phyloP scores from a whole-genome alignment of 1,140 invertebrate species.

The Drosophila neocordata region DNA sequence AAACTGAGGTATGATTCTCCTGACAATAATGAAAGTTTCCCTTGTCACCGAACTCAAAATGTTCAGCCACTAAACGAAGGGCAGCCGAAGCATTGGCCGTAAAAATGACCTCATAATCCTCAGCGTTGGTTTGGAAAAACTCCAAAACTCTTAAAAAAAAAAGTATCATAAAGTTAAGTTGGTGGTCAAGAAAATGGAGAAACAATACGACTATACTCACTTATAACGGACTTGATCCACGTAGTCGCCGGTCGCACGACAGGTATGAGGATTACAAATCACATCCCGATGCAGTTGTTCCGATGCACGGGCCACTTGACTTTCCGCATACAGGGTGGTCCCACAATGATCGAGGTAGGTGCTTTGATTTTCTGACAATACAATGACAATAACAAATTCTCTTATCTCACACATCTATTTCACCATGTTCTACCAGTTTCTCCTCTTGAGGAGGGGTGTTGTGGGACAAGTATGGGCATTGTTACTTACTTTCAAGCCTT shows the following conservation, averaged over 20 bases:
- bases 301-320: constrained; percentile 88
- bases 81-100: constrained; percentile 94
- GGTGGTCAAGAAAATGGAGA: neutral
- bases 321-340: constrained; percentile 91
- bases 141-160: constrained; percentile 88
- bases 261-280: constrained; percentile 95
- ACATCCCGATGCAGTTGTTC: constrained; percentile 88
- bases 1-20: constrained; percentile 97
- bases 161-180: neutral
- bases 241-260: constrained; percentile 89
- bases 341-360: constrained; percentile 96
- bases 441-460: neutral
- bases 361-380: constrained; percentile 84
- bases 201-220: constrained; percentile 83
- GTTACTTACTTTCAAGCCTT: constrained; percentile 83
- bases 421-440: constrained; percentile 25
- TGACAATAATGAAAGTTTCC: constrained; percentile 91
- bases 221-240: constrained; percentile 91
- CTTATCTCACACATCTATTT: constrained; percentile 51
- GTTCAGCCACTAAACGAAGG: constrained; percentile 92
- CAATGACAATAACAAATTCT: constrained; percentile 7
- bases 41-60: constrained; percentile 86
- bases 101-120: constrained; percentile 95
- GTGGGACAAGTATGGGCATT: neutral
- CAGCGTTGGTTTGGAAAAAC: constrained; percentile 91